Percentiles rank a stretch among this genome's conserved stretches.
phyloP scores from a whole-genome alignment of 2,113 vertebrate genomes.

The Oncorhynchus tshawytscha region DNA sequence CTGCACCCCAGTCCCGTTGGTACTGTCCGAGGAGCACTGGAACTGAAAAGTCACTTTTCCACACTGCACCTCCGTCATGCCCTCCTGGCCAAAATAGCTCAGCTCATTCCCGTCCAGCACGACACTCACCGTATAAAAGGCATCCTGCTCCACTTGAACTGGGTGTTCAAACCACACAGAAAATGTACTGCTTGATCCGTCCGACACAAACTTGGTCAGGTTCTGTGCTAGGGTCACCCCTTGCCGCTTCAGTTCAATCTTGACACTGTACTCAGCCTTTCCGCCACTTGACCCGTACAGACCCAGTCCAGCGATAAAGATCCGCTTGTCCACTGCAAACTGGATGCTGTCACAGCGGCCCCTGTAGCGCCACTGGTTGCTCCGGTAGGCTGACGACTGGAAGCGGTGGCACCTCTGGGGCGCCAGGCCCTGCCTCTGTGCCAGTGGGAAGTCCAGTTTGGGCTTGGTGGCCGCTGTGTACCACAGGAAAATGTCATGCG shows the following conservation, averaged over 20 bases:
- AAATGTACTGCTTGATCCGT: conserved; percentile 92
- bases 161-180: conserved; percentile 95
- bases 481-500: conserved; percentile 92
- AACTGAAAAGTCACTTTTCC: conserved; percentile 97
- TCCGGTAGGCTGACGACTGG: conserved; percentile 91
- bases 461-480: conserved; percentile 94
- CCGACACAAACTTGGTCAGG: conserved; percentile 86
- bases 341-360: conserved; percentile 98
- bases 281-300: conserved; percentile 93
- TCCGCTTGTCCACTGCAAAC: conserved; percentile 91
- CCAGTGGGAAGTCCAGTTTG: conserved; percentile 82
- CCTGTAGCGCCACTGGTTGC: conserved; percentile 97
- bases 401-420: conserved; percentile 92
- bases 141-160: conserved; percentile 92
- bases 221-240: conserved; percentile 86
- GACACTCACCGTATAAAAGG: conserved; percentile 93
- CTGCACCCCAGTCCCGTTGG: conserved; percentile 97
- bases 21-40: conserved; percentile 98
- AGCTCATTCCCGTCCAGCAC: conserved; percentile 92
- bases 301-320: conserved; percentile 91
- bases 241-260: conserved; percentile 91
- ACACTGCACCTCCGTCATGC: conserved; percentile 96
- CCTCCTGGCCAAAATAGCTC: conserved; percentile 98
- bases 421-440: conserved; percentile 79
- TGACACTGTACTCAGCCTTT: conserved; percentile 88